Evolutionary conservation across 2,888 invertebrate genomes (phyloP).

Genomic region (Calephelis perditalis): DNA sequence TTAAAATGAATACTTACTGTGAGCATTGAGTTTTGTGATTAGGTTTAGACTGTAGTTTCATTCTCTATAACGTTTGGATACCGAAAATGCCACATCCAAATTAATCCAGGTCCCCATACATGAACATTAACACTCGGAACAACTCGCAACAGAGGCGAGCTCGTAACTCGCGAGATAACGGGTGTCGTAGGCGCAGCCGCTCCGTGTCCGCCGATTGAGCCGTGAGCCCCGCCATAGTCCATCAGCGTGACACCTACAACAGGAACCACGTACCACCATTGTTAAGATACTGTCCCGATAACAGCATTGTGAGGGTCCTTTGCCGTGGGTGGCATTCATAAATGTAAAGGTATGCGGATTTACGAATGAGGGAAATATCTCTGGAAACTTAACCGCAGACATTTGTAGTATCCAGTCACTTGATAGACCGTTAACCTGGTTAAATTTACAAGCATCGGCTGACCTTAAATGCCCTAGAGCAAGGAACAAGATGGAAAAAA

Average conservation of each 20-base stretch:
- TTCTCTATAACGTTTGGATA: too few species aligned
- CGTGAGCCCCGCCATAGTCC: not conserved
- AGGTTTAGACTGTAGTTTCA: too few species aligned
- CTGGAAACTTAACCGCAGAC: too few species aligned
- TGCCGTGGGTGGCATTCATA: not conserved
- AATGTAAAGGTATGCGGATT: not conserved
- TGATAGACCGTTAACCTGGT: too few species aligned
- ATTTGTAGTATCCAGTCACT: too few species aligned
- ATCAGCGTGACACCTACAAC: conserved; percentile 1
- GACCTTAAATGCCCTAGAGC: too few species aligned
- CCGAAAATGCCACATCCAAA: not conserved
- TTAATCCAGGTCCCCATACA: not conserved
- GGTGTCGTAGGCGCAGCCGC: conserved; percentile 1
- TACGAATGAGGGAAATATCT: not conserved
- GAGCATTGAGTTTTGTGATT: too few species aligned
- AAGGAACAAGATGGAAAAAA: too few species aligned
- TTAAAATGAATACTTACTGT: too few species aligned
- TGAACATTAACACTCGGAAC: not conserved
- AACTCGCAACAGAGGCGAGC: conserved; percentile 1
- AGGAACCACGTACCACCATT: not conserved
- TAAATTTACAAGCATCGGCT: too few species aligned
- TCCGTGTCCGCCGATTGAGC: not conserved
- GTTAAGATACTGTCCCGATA: conserved; percentile 4
- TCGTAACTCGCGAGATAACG: conserved; percentile 5
- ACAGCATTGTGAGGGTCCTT: not conserved